Percentiles rank a stretch among this genome's conserved stretches.
Evolutionary conservation across 2,113 vertebrate genomes (phyloP).

Genomic region (Cacatua alba): DNA sequence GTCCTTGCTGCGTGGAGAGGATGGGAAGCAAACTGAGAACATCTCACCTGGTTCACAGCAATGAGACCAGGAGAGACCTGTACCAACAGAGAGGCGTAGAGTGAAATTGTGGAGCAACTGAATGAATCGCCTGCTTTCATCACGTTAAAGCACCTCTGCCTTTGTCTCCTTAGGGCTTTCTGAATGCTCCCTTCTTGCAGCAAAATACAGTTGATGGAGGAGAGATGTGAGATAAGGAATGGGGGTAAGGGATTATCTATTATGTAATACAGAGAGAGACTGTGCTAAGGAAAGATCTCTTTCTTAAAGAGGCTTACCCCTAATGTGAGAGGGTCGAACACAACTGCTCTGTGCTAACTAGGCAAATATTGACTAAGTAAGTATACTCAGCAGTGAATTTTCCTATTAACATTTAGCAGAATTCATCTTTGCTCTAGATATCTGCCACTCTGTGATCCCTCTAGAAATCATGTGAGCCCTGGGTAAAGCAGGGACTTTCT

Average conservation of each 20-base stretch:
- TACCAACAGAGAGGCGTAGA: accelerated
- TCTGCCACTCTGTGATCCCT: not conserved
- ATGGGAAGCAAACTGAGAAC: not conserved
- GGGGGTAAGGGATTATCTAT: constrained; percentile 30
- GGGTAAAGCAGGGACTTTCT: not conserved
- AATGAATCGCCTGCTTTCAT: not conserved
- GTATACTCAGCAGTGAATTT: not conserved
- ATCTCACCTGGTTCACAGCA: accelerated
- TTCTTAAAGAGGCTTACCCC: constrained; percentile 7
- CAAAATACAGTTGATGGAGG: not conserved
- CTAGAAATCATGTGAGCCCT: constrained; percentile 10
- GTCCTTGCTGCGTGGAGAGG: not conserved
- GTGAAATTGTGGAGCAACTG: not conserved
- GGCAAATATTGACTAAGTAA: constrained; percentile 12
- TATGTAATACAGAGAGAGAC: not conserved
- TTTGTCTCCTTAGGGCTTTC: not conserved
- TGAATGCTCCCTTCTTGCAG: not conserved
- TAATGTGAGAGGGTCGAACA: not conserved
- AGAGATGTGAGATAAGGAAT: not conserved
- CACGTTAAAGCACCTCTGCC: not conserved
- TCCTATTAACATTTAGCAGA: not conserved
- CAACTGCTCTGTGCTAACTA: not conserved
- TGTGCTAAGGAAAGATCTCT: not conserved
- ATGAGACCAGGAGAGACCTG: not conserved
- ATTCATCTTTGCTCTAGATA: constrained; percentile 50